A percentile compares a stretch with the other conserved stretches of the same genome.
These are phyloP conservation scores for Climacteris rufus DNA, from an alignment of 2,113 vertebrate genomes.

Conservation along the genomic window DNA sequence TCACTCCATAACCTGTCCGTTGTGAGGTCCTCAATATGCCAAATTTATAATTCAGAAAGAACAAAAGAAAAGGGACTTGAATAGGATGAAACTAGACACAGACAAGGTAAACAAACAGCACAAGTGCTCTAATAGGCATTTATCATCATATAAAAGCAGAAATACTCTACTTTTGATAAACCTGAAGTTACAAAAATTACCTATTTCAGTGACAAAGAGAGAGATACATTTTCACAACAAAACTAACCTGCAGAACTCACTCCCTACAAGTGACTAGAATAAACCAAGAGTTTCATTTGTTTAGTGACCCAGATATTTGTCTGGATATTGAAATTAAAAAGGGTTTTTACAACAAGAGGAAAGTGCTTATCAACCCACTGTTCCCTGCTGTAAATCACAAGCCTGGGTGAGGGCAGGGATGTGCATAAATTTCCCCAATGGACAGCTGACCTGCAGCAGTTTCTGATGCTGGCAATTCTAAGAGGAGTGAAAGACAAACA, in stretches of 20 bases:
- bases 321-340: not conserved
- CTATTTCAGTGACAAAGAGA: not conserved
- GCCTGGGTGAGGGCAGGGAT: not conserved
- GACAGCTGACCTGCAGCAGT: not conserved
- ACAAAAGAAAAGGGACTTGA: not conserved
- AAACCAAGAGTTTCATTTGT: not conserved
- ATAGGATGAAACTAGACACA: not conserved
- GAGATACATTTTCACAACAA: not conserved
- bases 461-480: not conserved
- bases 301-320: not conserved
- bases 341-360: not conserved
- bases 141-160: not conserved
- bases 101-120: not conserved
- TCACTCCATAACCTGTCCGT: not conserved
- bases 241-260: not conserved
- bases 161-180: not conserved
- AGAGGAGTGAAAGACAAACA: not conserved
- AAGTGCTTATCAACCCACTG: not conserved
- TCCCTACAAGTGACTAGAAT: not conserved
- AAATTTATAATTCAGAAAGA: not conserved
- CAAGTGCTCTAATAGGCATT: not conserved
- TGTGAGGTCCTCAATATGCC: not conserved
- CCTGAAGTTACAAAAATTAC: not conserved
- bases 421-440: not conserved
- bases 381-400: not conserved